These are phyloP conservation scores for Theristicus caerulescens DNA, from an alignment of 2,113 vertebrate species.

Conservation along the genomic window DNA sequence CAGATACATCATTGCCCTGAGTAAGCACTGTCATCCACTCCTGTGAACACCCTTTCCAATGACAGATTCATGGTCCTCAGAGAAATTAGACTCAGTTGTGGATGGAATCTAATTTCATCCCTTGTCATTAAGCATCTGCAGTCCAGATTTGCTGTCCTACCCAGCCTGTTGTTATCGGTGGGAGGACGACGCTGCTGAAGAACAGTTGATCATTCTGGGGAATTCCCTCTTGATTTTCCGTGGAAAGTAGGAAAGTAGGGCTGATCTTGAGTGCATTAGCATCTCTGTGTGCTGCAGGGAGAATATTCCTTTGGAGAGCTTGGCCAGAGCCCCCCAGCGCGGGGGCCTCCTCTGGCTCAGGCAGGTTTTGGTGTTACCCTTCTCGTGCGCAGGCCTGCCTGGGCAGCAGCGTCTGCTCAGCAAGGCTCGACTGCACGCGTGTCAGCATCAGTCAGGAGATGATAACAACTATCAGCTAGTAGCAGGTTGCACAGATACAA, in stretches of 20 bases:
- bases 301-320: not conserved
- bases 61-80: not conserved
- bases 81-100: not conserved
- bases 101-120: not conserved
- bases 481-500: not conserved
- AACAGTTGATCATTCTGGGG: not conserved
- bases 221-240: not conserved
- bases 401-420: not conserved
- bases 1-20: not conserved
- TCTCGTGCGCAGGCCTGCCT: rapidly evolving
- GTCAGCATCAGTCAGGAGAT: not conserved
- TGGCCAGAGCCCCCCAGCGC: too few species aligned
- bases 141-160: not conserved
- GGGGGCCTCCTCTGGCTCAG: not conserved
- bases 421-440: rapidly evolving
- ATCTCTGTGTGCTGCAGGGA: not conserved
- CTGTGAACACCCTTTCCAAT: not conserved
- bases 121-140: not conserved
- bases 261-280: not conserved
- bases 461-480: not conserved
- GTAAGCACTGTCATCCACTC: not conserved
- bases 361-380: not conserved
- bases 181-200: not conserved
- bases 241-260: not conserved
- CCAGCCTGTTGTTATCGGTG: not conserved